Conservation (phyloP, 1,140 invertebrate genomes). For the Eciton burchellii region DNA sequence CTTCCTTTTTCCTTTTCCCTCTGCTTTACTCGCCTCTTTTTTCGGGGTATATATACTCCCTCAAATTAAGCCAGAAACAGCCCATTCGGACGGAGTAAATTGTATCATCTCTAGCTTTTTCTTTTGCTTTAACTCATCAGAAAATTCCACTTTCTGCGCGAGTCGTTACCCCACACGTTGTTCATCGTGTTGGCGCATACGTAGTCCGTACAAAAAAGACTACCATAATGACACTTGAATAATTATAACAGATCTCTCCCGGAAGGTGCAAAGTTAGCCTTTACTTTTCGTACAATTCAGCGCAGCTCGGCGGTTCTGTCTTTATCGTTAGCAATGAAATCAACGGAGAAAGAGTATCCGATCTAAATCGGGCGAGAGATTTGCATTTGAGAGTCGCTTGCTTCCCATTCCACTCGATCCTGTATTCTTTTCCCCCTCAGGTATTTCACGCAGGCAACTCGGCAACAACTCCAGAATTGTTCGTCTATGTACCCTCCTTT, state of each 20-base stretch:
- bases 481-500: constrained; percentile 52
- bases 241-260: background rate
- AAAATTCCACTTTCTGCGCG: constrained; percentile 26
- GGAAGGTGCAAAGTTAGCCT: too few species aligned
- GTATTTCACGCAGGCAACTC: constrained; percentile 51
- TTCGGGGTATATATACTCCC: constrained; percentile 36
- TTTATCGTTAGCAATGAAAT: too few species aligned
- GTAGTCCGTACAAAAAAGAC: background rate
- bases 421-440: constrained; percentile 53
- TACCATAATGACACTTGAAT: constrained; percentile 2
- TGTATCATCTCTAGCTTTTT: constrained; percentile 55
- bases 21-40: constrained; percentile 23
- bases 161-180: background rate
- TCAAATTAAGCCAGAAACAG: constrained; percentile 56
- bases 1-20: constrained; percentile 5
- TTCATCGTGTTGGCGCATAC: background rate
- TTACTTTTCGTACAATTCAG: too few species aligned
- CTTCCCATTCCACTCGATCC: constrained; percentile 22
- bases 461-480: constrained; percentile 57
- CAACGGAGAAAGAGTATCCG: background rate
- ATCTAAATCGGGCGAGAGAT: constrained; percentile 47
- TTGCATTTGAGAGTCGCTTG: constrained; percentile 46
- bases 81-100: constrained; percentile 43
- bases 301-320: too few species aligned
- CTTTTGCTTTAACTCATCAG: constrained; percentile 15